These are phyloP conservation scores for Coelopa frigida DNA, from an alignment of 1,140 invertebrate genomes.

Conservation along the genomic window DNA sequence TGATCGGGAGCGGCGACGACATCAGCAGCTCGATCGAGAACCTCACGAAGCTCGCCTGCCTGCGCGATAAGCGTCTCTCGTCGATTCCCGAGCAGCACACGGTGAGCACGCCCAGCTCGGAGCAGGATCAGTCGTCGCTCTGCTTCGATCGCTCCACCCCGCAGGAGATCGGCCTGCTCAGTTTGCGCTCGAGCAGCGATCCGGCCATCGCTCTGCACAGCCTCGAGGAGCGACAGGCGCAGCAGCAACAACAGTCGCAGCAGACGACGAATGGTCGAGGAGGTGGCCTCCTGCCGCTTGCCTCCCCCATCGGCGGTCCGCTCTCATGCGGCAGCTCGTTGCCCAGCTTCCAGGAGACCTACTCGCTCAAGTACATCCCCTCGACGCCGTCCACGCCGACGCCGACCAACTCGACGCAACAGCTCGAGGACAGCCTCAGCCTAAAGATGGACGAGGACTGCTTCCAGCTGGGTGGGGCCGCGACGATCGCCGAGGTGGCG, in stretches of 20 bases:
- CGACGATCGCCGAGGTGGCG: slow-evolving; percentile 49
- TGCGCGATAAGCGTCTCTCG: slow-evolving; percentile 43
- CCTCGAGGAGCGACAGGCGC: slow-evolving; percentile 23
- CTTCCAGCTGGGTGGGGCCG: slow-evolving; percentile 55
- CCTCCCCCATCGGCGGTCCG: slow-evolving; percentile 31
- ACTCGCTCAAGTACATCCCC: slow-evolving; percentile 58
- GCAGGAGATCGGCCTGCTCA: slow-evolving; percentile 27
- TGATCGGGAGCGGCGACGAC: slow-evolving; percentile 27
- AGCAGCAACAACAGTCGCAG: slow-evolving; percentile 21
- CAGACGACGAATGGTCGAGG: not conserved
- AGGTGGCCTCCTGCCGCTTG: slow-evolving; percentile 19
- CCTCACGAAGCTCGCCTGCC: slow-evolving; percentile 39
- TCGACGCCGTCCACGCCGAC: slow-evolving; percentile 20
- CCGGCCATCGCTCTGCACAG: slow-evolving; percentile 38
- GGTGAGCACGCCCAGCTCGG: slow-evolving; percentile 28
- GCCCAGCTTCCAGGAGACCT: slow-evolving; percentile 81
- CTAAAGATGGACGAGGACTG: slow-evolving; percentile 76
- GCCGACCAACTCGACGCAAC: too few species aligned
- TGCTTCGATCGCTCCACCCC: slow-evolving; percentile 18
- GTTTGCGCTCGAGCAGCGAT: slow-evolving; percentile 40
- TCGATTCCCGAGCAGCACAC: slow-evolving; percentile 45
- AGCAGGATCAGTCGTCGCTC: slow-evolving; percentile 28
- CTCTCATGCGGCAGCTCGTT: slow-evolving; percentile 54
- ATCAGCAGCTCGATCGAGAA: slow-evolving; percentile 39
- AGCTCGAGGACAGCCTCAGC: slow-evolving; percentile 45